These are phyloP conservation scores for Phyllostomus discolor DNA, from an alignment of 2,113 vertebrate genomes.

Conservation along the genomic window DNA sequence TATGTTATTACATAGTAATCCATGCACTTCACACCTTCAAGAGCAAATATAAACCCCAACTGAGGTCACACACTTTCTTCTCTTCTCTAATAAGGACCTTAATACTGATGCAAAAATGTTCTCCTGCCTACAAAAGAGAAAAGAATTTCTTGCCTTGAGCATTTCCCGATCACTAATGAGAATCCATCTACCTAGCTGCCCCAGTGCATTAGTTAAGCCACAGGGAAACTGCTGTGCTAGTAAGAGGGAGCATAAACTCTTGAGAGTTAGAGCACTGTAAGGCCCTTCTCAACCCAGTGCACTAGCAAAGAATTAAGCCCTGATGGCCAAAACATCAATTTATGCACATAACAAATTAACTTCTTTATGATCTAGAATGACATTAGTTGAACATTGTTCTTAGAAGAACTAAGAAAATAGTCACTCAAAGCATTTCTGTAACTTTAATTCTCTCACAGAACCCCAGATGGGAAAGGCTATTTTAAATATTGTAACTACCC, in stretches of 20 bases:
- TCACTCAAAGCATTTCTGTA: not conserved
- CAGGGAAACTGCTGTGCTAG: not conserved
- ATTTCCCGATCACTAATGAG: not conserved
- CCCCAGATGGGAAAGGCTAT: not conserved
- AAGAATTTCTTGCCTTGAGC: not conserved
- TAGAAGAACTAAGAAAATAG: conserved; percentile 8
- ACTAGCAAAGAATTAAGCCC: not conserved
- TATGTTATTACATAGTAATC: not conserved
- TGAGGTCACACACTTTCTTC: not conserved
- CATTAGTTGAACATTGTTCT: not conserved
- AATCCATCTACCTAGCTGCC: not conserved
- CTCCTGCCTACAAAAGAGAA: not conserved
- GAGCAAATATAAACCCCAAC: conserved; percentile 1
- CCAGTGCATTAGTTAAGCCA: not conserved
- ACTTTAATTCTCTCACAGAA: conserved; percentile 22
- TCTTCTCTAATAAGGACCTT: not conserved
- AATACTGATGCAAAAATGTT: not conserved
- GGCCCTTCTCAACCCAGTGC: not conserved
- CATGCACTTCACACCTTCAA: conserved; percentile 60
- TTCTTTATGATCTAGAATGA: not conserved
- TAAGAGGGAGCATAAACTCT: not conserved
- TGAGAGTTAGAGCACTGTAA: not conserved
- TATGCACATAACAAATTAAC: not conserved
- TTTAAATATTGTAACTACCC: not conserved
- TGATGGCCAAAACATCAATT: not conserved